Evolutionary conservation across 2,888 invertebrate species (phyloP).

Genomic region (Drosophila setosimentum): DNA sequence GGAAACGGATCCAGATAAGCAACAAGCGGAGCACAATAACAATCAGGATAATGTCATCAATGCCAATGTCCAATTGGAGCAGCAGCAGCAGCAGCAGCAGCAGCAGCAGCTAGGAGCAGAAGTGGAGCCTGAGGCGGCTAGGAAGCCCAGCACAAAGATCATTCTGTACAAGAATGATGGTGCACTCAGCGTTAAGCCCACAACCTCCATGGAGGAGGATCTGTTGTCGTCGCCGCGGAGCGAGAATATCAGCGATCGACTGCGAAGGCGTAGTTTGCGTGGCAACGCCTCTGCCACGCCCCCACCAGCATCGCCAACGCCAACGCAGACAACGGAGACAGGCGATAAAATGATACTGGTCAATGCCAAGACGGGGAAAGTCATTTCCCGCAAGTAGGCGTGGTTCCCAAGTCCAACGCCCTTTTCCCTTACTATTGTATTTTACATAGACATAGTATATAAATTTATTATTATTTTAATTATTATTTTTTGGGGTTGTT

Average conservation of each 20-base stretch:
- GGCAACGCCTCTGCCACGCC: slow-evolving; percentile 59
- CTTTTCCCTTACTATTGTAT: slow-evolving; percentile 42
- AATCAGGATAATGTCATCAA: slow-evolving; percentile 80
- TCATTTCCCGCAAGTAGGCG: slow-evolving; percentile 83
- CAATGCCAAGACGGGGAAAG: slow-evolving; percentile 85
- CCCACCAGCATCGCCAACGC: slow-evolving; percentile 36
- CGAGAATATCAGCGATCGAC: slow-evolving; percentile 82
- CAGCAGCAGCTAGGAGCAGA: slow-evolving; percentile 13
- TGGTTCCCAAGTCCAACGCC: slow-evolving; percentile 14
- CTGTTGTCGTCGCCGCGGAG: slow-evolving; percentile 32
- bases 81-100: slow-evolving; percentile 16
- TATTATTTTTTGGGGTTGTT: slow-evolving; percentile 45
- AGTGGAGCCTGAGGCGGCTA: slow-evolving; percentile 19
- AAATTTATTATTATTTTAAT: slow-evolving; percentile 17
- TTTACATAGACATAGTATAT: slow-evolving; percentile 27
- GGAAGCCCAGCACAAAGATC: slow-evolving; percentile 74
- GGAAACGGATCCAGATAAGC: slow-evolving; percentile 38
- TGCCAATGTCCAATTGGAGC: slow-evolving; percentile 69
- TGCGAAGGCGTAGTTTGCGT: slow-evolving; percentile 82
- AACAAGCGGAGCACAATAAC: slow-evolving; percentile 73
- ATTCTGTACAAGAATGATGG: slow-evolving; percentile 82
- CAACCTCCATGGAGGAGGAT: slow-evolving; percentile 47
- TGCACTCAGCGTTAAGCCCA: slow-evolving; percentile 75
- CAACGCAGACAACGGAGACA: slow-evolving; percentile 13
- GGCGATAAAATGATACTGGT: slow-evolving; percentile 84